A percentile compares a stretch with the other conserved stretches of the same genome.
Conservation (phyloP, 1,140 invertebrate genomes). For the Pararge aegeria region DNA sequence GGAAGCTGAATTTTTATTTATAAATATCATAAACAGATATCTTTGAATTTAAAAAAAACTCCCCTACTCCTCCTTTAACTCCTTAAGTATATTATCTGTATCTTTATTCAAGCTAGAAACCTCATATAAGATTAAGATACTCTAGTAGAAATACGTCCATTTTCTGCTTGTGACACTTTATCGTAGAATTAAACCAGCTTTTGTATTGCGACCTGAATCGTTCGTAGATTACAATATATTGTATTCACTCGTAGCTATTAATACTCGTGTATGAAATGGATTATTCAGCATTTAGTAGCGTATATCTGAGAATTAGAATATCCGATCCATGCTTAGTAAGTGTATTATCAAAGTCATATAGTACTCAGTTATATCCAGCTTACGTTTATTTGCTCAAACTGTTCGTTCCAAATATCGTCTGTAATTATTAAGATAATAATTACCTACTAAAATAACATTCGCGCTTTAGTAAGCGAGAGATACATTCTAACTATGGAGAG, state of each 20-base stretch:
- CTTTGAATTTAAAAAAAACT: too few species aligned
- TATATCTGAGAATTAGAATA: background rate
- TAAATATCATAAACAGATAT: too few species aligned
- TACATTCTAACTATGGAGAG: too few species aligned
- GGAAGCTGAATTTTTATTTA: too few species aligned
- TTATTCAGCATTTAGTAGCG: background rate
- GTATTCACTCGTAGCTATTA: background rate
- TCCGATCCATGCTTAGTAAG: background rate
- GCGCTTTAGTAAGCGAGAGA: too few species aligned
- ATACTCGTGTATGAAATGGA: background rate
- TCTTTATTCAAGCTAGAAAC: too few species aligned
- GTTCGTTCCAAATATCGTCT: background rate
- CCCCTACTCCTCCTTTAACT: too few species aligned
- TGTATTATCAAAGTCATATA: background rate
- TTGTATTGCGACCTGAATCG: background rate
- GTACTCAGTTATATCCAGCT: background rate
- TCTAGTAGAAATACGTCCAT: too few species aligned
- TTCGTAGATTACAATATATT: background rate
- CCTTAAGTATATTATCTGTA: too few species aligned
- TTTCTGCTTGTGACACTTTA: too few species aligned
- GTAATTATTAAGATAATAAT: background rate
- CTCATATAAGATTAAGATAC: too few species aligned
- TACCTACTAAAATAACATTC: background rate
- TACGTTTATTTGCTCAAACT: background rate
- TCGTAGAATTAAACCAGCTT: too few species aligned